A percentile compares a stretch with the other conserved stretches of the same genome.
Evolutionary conservation across 1,140 invertebrate genomes (phyloP).

Genomic region (Marisa cornuarietis): DNA sequence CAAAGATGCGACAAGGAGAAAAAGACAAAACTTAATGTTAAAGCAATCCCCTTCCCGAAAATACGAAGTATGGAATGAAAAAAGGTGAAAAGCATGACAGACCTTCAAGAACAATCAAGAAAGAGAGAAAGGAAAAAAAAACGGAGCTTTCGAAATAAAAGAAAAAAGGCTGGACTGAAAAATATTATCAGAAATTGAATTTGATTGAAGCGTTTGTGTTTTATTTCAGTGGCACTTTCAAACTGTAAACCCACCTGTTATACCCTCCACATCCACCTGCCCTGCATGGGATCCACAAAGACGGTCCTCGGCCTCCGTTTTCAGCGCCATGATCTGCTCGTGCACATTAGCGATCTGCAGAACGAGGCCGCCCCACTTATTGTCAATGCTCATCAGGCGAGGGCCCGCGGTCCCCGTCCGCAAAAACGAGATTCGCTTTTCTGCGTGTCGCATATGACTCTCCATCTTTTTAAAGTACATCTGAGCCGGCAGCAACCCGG

Average conservation of each 20-base stretch:
- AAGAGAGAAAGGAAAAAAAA: background rate
- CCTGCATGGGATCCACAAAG: no score
- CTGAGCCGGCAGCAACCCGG: no score
- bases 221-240: no score
- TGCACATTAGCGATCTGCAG: background rate
- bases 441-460: background rate
- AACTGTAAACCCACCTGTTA: no score
- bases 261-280: no score
- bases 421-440: background rate
- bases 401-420: background rate
- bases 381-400: background rate
- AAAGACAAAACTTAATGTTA: background rate
- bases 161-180: no score
- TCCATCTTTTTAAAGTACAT: constrained; percentile 8
- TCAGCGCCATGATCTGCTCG: background rate
- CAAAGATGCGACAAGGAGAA: background rate
- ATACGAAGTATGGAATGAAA: no score
- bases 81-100: background rate
- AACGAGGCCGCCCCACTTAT: background rate
- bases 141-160: background rate
- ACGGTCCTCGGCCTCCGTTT: background rate
- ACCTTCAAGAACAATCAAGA: background rate
- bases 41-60: no score
- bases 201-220: no score
- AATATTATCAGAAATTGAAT: no score